Evolutionary conservation across 2,888 invertebrate genomes (phyloP).

Genomic region (Megalurothrips usitatus): DNA sequence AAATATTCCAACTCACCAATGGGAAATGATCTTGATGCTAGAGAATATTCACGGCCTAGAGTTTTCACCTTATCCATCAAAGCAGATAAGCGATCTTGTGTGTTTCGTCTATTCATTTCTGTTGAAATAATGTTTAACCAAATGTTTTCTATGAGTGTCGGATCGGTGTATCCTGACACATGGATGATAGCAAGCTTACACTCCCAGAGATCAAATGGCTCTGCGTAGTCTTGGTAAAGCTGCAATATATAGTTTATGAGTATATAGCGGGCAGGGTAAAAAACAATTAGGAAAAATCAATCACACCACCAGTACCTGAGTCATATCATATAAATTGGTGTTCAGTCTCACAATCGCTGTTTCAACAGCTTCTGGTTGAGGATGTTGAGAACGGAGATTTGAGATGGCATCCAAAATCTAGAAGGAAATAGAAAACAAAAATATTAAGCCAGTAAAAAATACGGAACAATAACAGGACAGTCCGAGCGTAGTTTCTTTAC

Average conservation of each 20-base stretch:
- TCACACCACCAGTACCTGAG: conserved; percentile 56
- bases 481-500: too few relatives aligned
- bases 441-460: too few relatives aligned
- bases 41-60: conserved; percentile 71
- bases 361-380: conserved; percentile 44
- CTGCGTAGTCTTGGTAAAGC: conserved; percentile 89
- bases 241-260: conserved; percentile 42
- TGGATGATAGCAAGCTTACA: conserved; percentile 92
- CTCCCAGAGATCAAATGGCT: conserved; percentile 84
- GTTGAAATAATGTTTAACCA: conserved; percentile 79
- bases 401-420: conserved; percentile 63
- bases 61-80: conserved; percentile 71
- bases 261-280: background rate
- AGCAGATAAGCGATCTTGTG: conserved; percentile 57
- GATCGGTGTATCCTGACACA: conserved; percentile 89
- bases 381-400: conserved; percentile 46
- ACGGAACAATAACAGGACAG: conserved; percentile 27
- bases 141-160: conserved; percentile 78
- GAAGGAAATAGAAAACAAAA: conserved; percentile 35
- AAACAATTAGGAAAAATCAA: background rate
- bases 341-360: conserved; percentile 70
- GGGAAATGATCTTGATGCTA: conserved; percentile 83
- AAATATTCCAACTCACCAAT: conserved; percentile 55
- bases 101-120: conserved; percentile 41
- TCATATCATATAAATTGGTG: conserved; percentile 77